These are phyloP conservation scores for Anarrhichthys ocellatus DNA, from an alignment of 2,113 vertebrate genomes.

Conservation along the genomic window DNA sequence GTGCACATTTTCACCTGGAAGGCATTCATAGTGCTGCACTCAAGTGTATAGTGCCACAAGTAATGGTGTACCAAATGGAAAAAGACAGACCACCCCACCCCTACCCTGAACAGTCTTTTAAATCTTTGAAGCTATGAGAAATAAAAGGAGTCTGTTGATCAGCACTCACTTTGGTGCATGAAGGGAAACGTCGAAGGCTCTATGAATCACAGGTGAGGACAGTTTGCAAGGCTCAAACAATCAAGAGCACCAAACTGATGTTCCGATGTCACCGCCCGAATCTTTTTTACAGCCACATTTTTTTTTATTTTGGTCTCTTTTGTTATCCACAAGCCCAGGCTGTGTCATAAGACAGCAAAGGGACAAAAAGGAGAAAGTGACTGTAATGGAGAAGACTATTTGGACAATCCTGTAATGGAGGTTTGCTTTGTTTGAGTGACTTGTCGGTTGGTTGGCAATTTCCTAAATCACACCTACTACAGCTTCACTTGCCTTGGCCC, in stretches of 20 bases:
- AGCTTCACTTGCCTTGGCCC: conserved; percentile 33
- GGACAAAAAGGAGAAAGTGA: conserved; percentile 1
- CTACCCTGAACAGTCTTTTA: not conserved
- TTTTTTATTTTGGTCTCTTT: not conserved
- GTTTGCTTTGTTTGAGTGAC: conserved; percentile 43
- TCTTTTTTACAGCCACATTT: not conserved
- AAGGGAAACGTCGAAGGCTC: not conserved
- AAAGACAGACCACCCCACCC: not conserved
- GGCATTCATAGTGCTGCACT: not conserved
- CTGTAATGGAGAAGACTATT: conserved; percentile 18
- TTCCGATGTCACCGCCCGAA: not conserved
- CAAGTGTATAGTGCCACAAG: not conserved
- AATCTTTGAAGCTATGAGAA: not conserved
- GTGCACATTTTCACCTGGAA: not conserved
- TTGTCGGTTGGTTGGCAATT: conserved; percentile 51
- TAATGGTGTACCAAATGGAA: not conserved
- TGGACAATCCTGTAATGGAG: conserved; percentile 5
- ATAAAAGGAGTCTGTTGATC: not conserved
- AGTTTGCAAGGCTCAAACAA: not conserved
- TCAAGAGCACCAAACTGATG: not conserved
- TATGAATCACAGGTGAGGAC: not conserved
- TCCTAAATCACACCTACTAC: conserved; percentile 39
- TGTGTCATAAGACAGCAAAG: not conserved
- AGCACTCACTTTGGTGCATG: not conserved
- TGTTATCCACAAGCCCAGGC: conserved; percentile 4